Evolutionary conservation across 92 coral and sea anemone genomes (phyloP).

Genomic region (Plumapathes pennacea): DNA sequence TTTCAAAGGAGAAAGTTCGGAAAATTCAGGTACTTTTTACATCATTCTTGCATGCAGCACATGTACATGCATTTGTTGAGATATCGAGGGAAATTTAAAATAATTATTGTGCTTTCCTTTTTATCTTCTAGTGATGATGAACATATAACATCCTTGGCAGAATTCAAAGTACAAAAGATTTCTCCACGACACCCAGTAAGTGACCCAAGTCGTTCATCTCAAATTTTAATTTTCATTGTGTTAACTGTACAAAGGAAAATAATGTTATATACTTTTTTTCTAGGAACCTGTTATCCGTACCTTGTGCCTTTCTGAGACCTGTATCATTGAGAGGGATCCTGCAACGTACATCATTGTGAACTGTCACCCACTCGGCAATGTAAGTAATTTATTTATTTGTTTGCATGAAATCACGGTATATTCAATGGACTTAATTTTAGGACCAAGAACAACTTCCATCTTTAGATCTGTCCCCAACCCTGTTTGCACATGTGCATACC

Average conservation of each 20-base stretch:
- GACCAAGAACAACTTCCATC: too few species aligned
- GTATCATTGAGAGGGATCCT: constrained; percentile 95
- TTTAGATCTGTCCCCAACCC: too few species aligned
- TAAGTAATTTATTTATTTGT: constrained; percentile 29
- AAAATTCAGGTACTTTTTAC: constrained; percentile 69
- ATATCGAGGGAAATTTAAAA: background rate
- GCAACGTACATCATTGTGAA: constrained; percentile 92
- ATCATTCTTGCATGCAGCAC: background rate
- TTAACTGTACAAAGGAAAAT: background rate
- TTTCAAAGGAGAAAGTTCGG: constrained; percentile 93
- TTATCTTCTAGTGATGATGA: constrained; percentile 83
- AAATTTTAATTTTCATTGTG: background rate
- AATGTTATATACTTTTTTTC: background rate
- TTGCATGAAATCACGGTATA: too few species aligned
- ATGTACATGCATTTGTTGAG: background rate
- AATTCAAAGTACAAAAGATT: constrained; percentile 90
- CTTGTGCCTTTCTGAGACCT: constrained; percentile 90
- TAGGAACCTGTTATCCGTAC: constrained; percentile 94
- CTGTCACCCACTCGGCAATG: constrained; percentile 86
- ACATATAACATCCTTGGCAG: constrained; percentile 94
- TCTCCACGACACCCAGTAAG: constrained; percentile 80
- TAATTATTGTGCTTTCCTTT: background rate
- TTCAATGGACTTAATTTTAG: too few species aligned
- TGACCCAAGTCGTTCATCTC: background rate
- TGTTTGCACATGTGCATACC: too few species aligned